Evolutionary conservation across 2,113 vertebrate genomes (phyloP).

Genomic region (Phrynosoma platyrhinos): DNA sequence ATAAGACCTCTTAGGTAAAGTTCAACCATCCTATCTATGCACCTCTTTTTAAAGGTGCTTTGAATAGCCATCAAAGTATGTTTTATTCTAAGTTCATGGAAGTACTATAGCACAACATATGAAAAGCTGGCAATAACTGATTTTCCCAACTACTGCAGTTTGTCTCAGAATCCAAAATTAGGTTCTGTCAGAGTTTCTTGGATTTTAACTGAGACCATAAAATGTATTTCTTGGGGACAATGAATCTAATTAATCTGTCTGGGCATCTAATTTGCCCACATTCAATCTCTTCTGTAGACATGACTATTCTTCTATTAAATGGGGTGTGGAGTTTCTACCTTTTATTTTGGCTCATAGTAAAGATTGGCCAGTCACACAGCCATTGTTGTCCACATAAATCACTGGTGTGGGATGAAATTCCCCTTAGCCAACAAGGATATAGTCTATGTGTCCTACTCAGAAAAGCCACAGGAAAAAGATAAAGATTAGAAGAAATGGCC

Average conservation of each 20-base stretch:
- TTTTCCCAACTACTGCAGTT: not conserved
- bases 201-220: slow-evolving; percentile 2
- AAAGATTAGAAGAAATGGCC: not conserved
- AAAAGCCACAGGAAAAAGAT: not conserved
- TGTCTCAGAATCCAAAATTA: slow-evolving; percentile 1
- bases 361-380: too few relatives aligned
- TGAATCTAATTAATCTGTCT: not conserved
- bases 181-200: not conserved
- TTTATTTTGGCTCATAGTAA: not conserved
- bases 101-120: not conserved
- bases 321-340: not conserved
- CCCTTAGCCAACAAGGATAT: too few relatives aligned
- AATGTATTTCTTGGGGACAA: not conserved
- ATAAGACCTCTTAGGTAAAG: not conserved
- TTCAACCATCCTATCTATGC: not conserved
- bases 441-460: too few relatives aligned
- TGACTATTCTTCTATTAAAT: not conserved
- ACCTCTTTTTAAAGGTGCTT: not conserved
- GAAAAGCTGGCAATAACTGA: not conserved
- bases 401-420: too few relatives aligned
- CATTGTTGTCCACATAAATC: not conserved
- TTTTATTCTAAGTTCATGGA: not conserved
- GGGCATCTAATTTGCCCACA: not conserved
- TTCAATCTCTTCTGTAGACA: not conserved
- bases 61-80: not conserved